phyloP scores from a whole-genome alignment of 2,113 vertebrate species.

The Pelmatolapia mariae region DNA sequence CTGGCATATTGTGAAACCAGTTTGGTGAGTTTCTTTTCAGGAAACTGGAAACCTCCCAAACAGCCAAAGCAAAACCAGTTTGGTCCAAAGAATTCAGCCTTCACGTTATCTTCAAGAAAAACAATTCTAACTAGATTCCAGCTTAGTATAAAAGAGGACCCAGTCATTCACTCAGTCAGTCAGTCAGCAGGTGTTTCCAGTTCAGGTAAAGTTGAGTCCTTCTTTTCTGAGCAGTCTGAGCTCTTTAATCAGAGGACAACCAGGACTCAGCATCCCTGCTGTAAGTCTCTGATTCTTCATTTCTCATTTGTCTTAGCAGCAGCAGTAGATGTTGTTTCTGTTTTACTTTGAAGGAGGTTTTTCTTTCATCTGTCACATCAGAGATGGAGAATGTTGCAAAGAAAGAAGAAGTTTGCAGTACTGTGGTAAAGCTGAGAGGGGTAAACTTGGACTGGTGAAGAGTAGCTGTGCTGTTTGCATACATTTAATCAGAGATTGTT shows the following conservation, averaged over 20 bases:
- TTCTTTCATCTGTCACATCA: not conserved
- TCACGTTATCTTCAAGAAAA: not conserved
- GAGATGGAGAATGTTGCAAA: not conserved
- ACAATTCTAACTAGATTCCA: not conserved
- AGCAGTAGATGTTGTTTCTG: not conserved
- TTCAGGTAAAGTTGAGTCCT: not conserved
- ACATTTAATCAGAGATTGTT: not conserved
- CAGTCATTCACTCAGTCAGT: not conserved
- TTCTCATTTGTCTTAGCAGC: not conserved
- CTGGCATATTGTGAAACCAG: fast-evolving
- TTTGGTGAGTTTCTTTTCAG: not conserved
- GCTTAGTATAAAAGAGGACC: not conserved
- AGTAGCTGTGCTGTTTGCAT: not conserved
- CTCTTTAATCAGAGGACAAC: not conserved
- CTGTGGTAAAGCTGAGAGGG: not conserved
- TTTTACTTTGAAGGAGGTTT: not conserved
- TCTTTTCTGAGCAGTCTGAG: not conserved
- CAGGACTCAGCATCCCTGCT: not conserved
- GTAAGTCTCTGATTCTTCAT: not conserved
- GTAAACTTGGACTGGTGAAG: not conserved
- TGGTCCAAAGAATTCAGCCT: not conserved
- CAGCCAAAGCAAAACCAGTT: not conserved
- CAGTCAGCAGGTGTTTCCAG: not conserved
- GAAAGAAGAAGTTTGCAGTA: not conserved
- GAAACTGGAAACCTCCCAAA: not conserved